A percentile compares a stretch with the other conserved stretches of the same genome.
phyloP scores from a whole-genome alignment of 2,113 vertebrate genomes.

The Apteryx owenii region DNA sequence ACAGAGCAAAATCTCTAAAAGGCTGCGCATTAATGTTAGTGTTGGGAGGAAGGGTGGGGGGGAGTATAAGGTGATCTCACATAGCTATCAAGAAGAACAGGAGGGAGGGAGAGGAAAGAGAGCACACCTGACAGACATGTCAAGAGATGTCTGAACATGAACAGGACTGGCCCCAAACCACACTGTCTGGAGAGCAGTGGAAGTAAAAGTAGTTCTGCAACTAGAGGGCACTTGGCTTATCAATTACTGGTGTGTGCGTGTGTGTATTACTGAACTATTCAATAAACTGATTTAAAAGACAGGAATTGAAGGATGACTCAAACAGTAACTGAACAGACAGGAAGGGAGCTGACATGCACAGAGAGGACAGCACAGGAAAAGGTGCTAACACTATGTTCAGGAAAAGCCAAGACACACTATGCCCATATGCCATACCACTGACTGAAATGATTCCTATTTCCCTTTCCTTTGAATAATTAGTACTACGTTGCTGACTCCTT shows the following conservation, averaged over 20 bases:
- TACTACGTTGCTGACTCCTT: not conserved
- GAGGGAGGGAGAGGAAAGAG: constrained; percentile 40
- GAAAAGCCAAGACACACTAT: not conserved
- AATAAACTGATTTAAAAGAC: not conserved
- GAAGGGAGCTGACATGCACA: not conserved
- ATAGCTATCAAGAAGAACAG: constrained; percentile 57
- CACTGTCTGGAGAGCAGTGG: not conserved
- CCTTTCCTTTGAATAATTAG: not conserved
- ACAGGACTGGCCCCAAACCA: constrained; percentile 47
- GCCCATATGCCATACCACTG: not conserved
- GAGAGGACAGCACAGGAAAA: not conserved
- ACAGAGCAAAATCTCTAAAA: not conserved
- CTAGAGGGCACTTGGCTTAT: constrained; percentile 13
- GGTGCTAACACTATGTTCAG: not conserved
- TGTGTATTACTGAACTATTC: not conserved
- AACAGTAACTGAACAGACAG: not conserved
- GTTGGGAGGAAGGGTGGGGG: not conserved
- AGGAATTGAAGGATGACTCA: not conserved
- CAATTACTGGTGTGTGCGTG: not conserved
- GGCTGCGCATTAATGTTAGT: not conserved
- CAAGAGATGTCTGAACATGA: constrained; percentile 62
- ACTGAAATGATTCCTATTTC: not conserved
- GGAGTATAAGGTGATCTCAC: constrained; percentile 49
- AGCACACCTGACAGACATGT: constrained; percentile 58
- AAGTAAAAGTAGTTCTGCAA: constrained; percentile 46